phyloP scores from a whole-genome alignment of 1,140 invertebrate genomes.

The Drosophila melanica region DNA sequence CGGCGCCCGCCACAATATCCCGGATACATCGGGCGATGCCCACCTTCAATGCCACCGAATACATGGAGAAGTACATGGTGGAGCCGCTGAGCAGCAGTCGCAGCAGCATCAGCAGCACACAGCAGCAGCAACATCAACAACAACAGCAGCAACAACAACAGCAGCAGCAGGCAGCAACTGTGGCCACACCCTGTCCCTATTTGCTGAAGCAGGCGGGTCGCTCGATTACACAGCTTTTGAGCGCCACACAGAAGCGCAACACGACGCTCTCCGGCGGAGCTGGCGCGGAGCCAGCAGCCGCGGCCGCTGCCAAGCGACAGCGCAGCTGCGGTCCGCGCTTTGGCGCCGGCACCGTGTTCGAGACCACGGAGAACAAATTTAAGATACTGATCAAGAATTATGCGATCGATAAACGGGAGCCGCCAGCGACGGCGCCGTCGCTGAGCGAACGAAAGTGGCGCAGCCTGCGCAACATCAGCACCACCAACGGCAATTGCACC shows the following conservation, averaged over 20 bases:
- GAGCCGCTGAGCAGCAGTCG: slow-evolving; percentile 70
- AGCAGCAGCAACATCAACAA: slow-evolving; percentile 16
- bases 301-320: slow-evolving; percentile 62
- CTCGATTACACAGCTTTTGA: slow-evolving; percentile 68
- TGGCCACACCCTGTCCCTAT: slow-evolving; percentile 51
- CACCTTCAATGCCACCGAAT: slow-evolving; percentile 81
- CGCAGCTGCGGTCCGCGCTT: slow-evolving; percentile 76
- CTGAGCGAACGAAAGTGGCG: slow-evolving; percentile 66
- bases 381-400: slow-evolving; percentile 78
- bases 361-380: slow-evolving; percentile 66
- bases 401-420: slow-evolving; percentile 34
- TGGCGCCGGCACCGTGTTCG: slow-evolving; percentile 36
- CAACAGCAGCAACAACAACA: background rate
- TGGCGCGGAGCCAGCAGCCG: slow-evolving; percentile 4
- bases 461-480: slow-evolving; percentile 58
- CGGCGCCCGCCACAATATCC: slow-evolving; percentile 59
- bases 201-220: slow-evolving; percentile 67
- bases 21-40: slow-evolving; percentile 77
- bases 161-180: slow-evolving; percentile 17
- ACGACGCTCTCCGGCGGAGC: background rate
- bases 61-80: slow-evolving; percentile 78
- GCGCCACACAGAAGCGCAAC: slow-evolving; percentile 61
- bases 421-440: slow-evolving; percentile 46
- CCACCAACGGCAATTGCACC: background rate
- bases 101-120: slow-evolving; percentile 58